A percentile compares a stretch with the other conserved stretches of the same genome.
phyloP scores from a whole-genome alignment of 2,888 invertebrate genomes.

The Nephrotoma flavescens region DNA sequence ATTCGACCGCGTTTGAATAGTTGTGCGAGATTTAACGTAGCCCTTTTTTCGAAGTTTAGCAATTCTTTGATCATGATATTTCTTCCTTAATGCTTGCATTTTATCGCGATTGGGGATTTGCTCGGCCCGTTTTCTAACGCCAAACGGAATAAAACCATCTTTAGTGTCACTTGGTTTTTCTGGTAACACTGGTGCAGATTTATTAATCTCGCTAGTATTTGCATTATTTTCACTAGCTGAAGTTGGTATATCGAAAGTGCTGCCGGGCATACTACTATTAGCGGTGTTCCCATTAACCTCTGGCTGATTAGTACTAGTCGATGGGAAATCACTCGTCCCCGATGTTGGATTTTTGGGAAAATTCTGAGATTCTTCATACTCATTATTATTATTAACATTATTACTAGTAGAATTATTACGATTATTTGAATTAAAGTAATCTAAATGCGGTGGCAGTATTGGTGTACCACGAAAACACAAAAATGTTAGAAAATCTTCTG shows the following conservation, averaged over 20 bases:
- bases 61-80: conserved; percentile 44
- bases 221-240: conserved; percentile 8
- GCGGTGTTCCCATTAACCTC: background rate
- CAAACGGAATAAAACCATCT: conserved; percentile 33
- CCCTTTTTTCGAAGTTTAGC: conserved; percentile 28
- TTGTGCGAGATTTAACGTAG: background rate
- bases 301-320: conserved; percentile 12
- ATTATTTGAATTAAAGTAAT: conserved; percentile 42
- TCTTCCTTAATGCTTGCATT: conserved; percentile 40
- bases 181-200: background rate
- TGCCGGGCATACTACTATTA: conserved; percentile 14
- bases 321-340: conserved; percentile 20
- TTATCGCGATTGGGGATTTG: conserved; percentile 30
- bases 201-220: background rate
- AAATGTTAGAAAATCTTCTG: conserved; percentile 75
- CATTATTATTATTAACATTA: conserved; percentile 11
- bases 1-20: background rate
- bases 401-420: conserved; percentile 29
- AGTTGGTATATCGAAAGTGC: conserved; percentile 14
- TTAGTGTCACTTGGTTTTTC: background rate
- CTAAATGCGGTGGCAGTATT: conserved; percentile 53
- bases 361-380: conserved; percentile 7
- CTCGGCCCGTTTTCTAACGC: conserved; percentile 41
- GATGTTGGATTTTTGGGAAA: conserved; percentile 17
- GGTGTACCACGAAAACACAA: conserved; percentile 67